Conservation (phyloP, 1,140 invertebrate species). For the Drosophila jambulina region DNA sequence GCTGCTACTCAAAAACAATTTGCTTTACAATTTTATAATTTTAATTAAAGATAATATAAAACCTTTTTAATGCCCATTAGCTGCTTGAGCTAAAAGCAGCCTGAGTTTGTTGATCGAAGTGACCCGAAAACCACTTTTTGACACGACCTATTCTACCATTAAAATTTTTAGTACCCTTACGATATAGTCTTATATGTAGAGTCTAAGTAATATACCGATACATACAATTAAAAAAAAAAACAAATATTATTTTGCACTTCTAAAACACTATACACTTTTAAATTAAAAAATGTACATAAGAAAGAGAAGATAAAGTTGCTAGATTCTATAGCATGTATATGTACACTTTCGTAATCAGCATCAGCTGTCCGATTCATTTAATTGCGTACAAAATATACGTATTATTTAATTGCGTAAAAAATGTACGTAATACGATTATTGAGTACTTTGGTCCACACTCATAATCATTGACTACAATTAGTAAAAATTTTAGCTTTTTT, state of each 20-base stretch:
- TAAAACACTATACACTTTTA: too few species aligned
- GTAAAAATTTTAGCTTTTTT: neutral
- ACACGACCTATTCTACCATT: neutral
- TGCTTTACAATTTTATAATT: too few species aligned
- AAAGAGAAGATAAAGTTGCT: neutral
- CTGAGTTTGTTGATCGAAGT: neutral
- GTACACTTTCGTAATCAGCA: constrained; percentile 1
- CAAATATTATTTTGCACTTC: neutral
- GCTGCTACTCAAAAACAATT: neutral
- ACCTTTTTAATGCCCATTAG: neutral
- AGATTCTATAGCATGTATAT: neutral
- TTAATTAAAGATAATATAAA: neutral
- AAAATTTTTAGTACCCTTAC: neutral
- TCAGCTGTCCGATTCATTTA: neutral
- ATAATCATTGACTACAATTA: neutral
- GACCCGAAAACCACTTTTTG: neutral
- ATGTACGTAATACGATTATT: neutral
- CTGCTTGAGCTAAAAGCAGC: neutral
- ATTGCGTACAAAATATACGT: neutral
- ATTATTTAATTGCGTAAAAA: neutral
- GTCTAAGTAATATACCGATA: neutral
- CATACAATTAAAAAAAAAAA: neutral
- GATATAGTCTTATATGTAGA: too few species aligned
- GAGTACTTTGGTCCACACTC: neutral
- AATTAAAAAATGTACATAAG: neutral